Evolutionary conservation across 2,888 invertebrate genomes (phyloP).

Genomic region (Cosmia pyralina): DNA sequence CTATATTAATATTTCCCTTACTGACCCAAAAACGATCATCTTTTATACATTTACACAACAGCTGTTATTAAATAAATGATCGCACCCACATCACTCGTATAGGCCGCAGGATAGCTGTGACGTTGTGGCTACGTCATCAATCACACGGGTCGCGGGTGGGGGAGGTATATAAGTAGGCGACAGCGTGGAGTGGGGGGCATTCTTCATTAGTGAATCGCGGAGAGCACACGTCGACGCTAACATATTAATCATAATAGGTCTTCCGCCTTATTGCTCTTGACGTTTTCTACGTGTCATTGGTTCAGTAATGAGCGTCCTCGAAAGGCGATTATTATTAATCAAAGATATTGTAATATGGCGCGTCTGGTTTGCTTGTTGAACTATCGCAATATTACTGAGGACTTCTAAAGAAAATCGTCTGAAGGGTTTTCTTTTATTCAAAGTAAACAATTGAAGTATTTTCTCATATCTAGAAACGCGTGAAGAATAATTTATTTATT

Average conservation of each 20-base stretch:
- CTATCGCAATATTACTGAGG: slow-evolving; percentile 16
- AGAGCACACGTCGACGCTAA: slow-evolving; percentile 75
- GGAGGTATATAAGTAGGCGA: slow-evolving; percentile 74
- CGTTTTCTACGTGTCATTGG: slow-evolving; percentile 66
- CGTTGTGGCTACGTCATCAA: slow-evolving; percentile 83
- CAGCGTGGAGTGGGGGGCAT: slow-evolving; percentile 74
- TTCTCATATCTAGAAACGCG: slow-evolving; percentile 1
- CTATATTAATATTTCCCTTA: slow-evolving; percentile 54
- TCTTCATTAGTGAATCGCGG: slow-evolving; percentile 80
- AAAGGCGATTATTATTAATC: slow-evolving; percentile 65
- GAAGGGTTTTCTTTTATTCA: slow-evolving; percentile 11
- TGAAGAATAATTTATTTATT: slow-evolving; percentile 3
- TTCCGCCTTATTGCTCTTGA: slow-evolving; percentile 70
- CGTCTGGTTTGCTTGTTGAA: slow-evolving; percentile 13
- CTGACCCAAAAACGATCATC: slow-evolving; percentile 67
- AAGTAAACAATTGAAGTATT: slow-evolving; percentile 26
- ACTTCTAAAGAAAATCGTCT: slow-evolving; percentile 1
- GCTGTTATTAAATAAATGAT: slow-evolving; percentile 76
- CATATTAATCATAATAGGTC: slow-evolving; percentile 81
- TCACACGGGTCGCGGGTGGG: slow-evolving; percentile 74
- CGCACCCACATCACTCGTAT: slow-evolving; percentile 80
- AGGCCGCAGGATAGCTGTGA: slow-evolving; percentile 74
- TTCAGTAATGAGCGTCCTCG: slow-evolving; percentile 67
- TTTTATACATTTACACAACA: slow-evolving; percentile 69
- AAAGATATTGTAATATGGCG: slow-evolving; percentile 54